Base-by-base conservation (phyloP, 2,888 invertebrate genomes). In the Microdon myrmicae region DNA sequence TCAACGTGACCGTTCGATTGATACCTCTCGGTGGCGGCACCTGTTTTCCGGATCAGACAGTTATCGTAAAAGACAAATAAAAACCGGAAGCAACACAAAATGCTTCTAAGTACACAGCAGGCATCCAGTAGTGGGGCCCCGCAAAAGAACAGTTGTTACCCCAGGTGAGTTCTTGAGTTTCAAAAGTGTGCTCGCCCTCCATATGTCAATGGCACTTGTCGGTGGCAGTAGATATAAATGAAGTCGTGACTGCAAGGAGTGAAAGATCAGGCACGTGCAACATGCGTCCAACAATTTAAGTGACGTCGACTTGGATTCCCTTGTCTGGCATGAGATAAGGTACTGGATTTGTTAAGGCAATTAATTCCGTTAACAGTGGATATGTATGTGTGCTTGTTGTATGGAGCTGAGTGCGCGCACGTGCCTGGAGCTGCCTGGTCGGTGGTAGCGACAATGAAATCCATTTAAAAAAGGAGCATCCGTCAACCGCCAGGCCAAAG, bases 141-240 rank as follows among this genome's bases (percentile, higher is more conserved):
- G 17, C 17, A 7, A 37, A 3, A 45, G 14, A 54, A 45, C 28
- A 58, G 20, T 56, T 43, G 19, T 49, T 22, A 28, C 39, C 58
- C 16, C 51, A 59, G 53, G 59, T 59, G 34, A 39, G 9, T 6
- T 19, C 19, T n/a, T n/a, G n/a, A 4, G 8, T 35, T 45, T 28
- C 25, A 22, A 31, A 44, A 28, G 20, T n/a, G 17, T 10, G 16
- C 28, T 38, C 34, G 17, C 25, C 13, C 34, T 3, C 4, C 39
- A 48, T 43, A 34, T 49, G 48, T 48, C 32, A 26, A 23, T 28
- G 41, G 25, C 43, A 48, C 56, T 48, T 48, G 48, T 20, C 29
- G 17, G 31, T 37, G 41, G 17, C 47, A 45, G 38, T 23, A 23
- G 41, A 51, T 28, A 38, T 22, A 59, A 34, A 38, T 2, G 3